Evolutionary conservation across 2,113 vertebrate genomes (phyloP), one percentile per base, ranked within the genome.

Genomic region (Etheostoma cragini): DNA sequence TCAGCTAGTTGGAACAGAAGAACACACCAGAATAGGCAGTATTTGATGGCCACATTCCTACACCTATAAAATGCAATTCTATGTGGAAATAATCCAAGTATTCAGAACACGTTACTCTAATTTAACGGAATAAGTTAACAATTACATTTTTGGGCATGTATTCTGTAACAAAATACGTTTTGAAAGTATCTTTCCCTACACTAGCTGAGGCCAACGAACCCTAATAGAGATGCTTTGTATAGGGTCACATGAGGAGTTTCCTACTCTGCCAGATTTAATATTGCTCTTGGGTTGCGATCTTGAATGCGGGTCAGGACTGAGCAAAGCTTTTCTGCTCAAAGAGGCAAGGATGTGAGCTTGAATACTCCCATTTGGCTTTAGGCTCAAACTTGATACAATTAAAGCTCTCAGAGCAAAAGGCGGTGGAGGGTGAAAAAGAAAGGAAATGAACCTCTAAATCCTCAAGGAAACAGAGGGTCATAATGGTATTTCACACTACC

Each of bases 251-350:
- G 52, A 38, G 66, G 80, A 75, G 84, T 86, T 91, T 90, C 70
- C 76, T 61, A 33, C 60, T n/a, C 64, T 81, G 91, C 85, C 90
- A 94, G 86, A 77, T 71, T 82, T 88, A 93, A 93, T 94, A 92
- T 94, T 94, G 83, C 89, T 93, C 81, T 92, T 93, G 85, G 91
- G 90, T 49, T 62, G 72, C 2, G 8, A 56, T 80, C 56, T 84
- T 85, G 64, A 87, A 87, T 74, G 71, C 76, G 57, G 86, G 84
- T 87, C 67, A 80, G 54, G 35, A 81, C 63, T 83, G 78, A 84
- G 84, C 63, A 77, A 89, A 83, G 49, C 45, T 46, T 63, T 69
- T 87, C 82, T 86, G 76, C 81, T 72, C 45, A 77, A 60, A 80
- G 79, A 86, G 58, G 63, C 70, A 60, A 66, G 62, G 76, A 87